Percentiles rank a stretch among this genome's conserved stretches.
Conservation (phyloP, 2,113 vertebrate species). For the Eublepharis macularius region DNA sequence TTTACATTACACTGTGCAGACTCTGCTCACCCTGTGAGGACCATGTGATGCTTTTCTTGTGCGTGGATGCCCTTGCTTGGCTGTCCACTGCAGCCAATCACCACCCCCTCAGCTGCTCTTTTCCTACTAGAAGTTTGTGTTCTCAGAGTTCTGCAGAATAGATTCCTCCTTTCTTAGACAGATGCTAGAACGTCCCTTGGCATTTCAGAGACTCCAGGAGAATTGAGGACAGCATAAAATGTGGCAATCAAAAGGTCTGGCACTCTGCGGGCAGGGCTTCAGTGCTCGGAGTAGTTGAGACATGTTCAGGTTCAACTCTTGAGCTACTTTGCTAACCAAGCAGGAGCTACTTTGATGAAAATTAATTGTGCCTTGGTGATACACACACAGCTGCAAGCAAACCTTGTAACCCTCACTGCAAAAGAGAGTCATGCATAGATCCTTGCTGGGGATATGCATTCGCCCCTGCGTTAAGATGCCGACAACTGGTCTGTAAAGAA, state of each 20-base stretch:
- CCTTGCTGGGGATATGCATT: neutral
- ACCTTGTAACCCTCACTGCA: neutral
- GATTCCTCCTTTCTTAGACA: constrained; percentile 1
- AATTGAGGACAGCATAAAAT: neutral
- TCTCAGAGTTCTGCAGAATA: constrained; percentile 3
- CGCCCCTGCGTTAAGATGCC: neutral
- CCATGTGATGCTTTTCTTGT: neutral
- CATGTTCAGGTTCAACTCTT: neutral
- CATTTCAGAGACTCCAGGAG: neutral
- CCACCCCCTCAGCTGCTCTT: constrained; percentile 9
- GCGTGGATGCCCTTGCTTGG: neutral
- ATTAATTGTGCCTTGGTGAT: neutral
- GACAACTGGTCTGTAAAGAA: neutral
- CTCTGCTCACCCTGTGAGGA: neutral
- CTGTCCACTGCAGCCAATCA: neutral
- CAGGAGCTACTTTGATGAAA: neutral
- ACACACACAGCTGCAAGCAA: neutral
- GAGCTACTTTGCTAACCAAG: neutral
- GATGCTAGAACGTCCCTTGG: neutral
- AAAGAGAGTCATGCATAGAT: neutral
- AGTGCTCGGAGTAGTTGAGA: neutral
- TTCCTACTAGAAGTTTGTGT: constrained; percentile 15
- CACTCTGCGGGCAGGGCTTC: no score
- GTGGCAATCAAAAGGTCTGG: no score
- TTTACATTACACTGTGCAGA: constrained; percentile 1